phyloP scores from a whole-genome alignment of 2,888 invertebrate species.

The Lissonota sp. region DNA sequence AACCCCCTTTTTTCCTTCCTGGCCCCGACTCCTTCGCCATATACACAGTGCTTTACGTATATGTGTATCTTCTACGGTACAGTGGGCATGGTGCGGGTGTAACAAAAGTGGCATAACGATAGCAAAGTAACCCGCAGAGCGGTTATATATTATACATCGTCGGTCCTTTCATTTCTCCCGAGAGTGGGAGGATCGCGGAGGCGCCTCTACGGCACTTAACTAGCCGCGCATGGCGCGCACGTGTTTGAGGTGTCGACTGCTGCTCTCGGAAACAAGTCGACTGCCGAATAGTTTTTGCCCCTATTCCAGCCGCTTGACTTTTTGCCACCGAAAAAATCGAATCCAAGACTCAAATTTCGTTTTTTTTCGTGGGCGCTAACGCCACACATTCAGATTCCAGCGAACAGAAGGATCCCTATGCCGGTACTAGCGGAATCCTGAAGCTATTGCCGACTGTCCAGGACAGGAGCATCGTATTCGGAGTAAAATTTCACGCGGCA shows the following conservation, averaged over 20 bases:
- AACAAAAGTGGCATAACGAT: slow-evolving; percentile 42
- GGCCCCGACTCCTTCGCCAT: slow-evolving; percentile 15
- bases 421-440: not conserved
- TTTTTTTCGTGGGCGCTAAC: too few species aligned
- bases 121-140: slow-evolving; percentile 16
- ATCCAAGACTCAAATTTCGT: too few species aligned
- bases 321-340: too few species aligned
- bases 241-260: slow-evolving; percentile 82
- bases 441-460: not conserved
- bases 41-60: slow-evolving; percentile 6
- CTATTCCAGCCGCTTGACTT: too few species aligned
- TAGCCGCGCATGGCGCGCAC: slow-evolving; percentile 82
- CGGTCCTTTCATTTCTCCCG: slow-evolving; percentile 41
- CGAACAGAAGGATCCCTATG: too few species aligned
- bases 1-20: slow-evolving; percentile 28
- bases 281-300: slow-evolving; percentile 21
- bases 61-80: not conserved
- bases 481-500: slow-evolving; percentile 75
- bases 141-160: slow-evolving; percentile 40
- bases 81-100: not conserved
- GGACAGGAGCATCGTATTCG: slow-evolving; percentile 16
- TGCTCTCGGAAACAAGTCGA: slow-evolving; percentile 30
- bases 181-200: slow-evolving; percentile 66
- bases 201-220: slow-evolving; percentile 77
- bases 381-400: too few species aligned